A percentile compares a stretch with the other conserved stretches of the same genome.
Conservation (phyloP, 1,140 invertebrate genomes). For the Atopsyche davidsoni region DNA sequence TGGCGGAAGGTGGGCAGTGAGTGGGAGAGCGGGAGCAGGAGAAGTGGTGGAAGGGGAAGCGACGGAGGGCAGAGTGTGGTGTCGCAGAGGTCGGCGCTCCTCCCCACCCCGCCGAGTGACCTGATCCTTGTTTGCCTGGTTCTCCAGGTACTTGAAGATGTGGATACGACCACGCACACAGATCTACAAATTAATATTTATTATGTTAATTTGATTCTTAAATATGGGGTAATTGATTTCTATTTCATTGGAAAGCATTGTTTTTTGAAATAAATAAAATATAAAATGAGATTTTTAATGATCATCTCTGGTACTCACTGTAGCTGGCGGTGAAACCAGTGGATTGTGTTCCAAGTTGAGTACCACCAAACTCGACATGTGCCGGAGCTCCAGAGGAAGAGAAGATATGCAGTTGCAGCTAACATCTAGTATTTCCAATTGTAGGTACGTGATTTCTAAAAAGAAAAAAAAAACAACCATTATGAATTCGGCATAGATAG, state of each 20-base stretch:
- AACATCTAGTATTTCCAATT: conserved; percentile 77
- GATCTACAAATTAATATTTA: too few species aligned
- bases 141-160: conserved; percentile 91
- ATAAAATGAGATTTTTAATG: too few species aligned
- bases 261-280: conserved; percentile 9
- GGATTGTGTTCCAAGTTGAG: conserved; percentile 83
- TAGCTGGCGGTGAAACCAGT: conserved; percentile 81
- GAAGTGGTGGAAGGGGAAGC: not conserved
- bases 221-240: too few species aligned
- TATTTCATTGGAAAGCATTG: conserved; percentile 11
- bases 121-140: conserved; percentile 69
- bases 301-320: conserved; percentile 78
- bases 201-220: too few species aligned
- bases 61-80: not conserved
- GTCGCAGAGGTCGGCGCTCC: conserved; percentile 37
- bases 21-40: not conserved
- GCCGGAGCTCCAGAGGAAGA: conserved; percentile 77
- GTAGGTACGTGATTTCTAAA: conserved; percentile 79
- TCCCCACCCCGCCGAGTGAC: conserved; percentile 49
- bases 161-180: conserved; percentile 87
- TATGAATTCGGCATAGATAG: not conserved
- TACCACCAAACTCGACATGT: conserved; percentile 75
- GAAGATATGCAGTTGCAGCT: conserved; percentile 82
- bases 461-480: conserved; percentile 32
- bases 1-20: not conserved